Evolutionary conservation across 2,113 vertebrate species (phyloP).

Genomic region (Psilopsiagon aymara): DNA sequence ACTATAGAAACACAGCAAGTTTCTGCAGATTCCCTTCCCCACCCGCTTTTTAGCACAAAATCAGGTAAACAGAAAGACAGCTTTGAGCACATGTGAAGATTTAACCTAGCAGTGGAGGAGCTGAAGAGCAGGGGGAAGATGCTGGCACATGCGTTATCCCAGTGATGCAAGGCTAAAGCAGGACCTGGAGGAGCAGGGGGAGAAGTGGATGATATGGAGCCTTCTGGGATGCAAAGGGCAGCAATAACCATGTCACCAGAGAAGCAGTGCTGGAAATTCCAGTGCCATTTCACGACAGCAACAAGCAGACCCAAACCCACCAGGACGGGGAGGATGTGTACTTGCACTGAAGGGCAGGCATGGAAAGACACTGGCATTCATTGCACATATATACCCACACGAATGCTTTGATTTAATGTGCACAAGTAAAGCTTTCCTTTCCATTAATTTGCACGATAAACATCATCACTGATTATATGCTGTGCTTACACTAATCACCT

Average conservation of each 20-base stretch:
- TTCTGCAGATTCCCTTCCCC: conserved; percentile 3
- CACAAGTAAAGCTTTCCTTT: background rate
- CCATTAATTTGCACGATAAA: conserved; percentile 6
- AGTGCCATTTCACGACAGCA: background rate
- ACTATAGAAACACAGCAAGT: background rate
- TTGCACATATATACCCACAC: background rate
- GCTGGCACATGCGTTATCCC: background rate
- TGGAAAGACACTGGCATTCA: background rate
- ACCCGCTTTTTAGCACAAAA: background rate
- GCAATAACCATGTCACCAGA: accelerated
- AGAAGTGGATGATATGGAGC: background rate
- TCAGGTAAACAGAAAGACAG: background rate
- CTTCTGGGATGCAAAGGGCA: background rate
- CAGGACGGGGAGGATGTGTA: accelerated
- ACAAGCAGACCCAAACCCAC: background rate
- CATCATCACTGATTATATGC: conserved; percentile 2
- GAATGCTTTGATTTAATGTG: background rate
- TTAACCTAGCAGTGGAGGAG: background rate
- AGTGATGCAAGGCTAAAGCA: too few species aligned
- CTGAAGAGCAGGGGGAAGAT: background rate
- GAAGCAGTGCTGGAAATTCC: background rate
- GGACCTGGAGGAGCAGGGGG: background rate
- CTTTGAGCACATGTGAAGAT: background rate
- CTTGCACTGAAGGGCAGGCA: background rate
- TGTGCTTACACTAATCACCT: conserved; percentile 21